A percentile compares a stretch with the other conserved stretches of the same genome.
These are phyloP conservation scores for Lycia hirtaria DNA, from an alignment of 2,888 invertebrate genomes.

Conservation along the genomic window DNA sequence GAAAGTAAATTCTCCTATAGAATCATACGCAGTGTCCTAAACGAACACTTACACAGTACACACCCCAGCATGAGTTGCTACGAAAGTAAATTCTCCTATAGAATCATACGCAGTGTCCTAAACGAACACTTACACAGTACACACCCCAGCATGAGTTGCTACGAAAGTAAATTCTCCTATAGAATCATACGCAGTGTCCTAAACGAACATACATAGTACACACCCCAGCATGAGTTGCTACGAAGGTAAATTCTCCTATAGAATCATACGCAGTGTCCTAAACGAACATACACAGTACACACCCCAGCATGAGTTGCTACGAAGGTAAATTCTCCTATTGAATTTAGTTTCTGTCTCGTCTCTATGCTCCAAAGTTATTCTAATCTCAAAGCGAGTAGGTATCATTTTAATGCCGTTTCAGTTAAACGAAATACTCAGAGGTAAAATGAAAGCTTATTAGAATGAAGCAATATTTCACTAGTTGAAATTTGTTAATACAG, in stretches of 20 bases:
- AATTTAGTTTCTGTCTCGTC: neutral
- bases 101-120: neutral
- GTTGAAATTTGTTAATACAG: constrained; percentile 9
- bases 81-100: neutral
- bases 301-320: neutral
- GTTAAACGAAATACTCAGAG: neutral
- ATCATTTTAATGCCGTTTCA: neutral
- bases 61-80: no score
- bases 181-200: neutral
- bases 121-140: neutral
- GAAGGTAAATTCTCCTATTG: neutral
- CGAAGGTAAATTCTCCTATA: neutral
- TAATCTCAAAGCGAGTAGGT: neutral
- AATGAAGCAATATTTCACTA: constrained; percentile 2
- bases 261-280: neutral
- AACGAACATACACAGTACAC: neutral
- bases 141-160: no score
- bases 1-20: neutral
- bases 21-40: neutral
- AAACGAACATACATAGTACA: neutral
- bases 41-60: neutral
- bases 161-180: neutral
- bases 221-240: no score
- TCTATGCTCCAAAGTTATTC: neutral
- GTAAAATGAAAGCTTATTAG: constrained; percentile 1